Evolutionary conservation across 1,140 invertebrate genomes (phyloP).

Genomic region (Zaprionus nigranus): DNA sequence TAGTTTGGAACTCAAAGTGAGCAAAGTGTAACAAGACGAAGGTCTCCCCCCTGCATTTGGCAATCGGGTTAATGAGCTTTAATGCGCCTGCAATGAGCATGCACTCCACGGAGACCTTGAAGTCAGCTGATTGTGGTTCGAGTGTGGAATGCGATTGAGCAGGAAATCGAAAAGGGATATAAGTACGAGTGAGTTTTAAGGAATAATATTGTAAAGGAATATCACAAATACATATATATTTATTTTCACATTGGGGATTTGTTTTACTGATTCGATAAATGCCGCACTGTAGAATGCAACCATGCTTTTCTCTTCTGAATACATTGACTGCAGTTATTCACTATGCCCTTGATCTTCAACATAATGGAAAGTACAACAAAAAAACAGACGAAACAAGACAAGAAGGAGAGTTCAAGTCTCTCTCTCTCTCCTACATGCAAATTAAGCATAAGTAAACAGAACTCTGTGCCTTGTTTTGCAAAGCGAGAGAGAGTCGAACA

Average conservation of each 20-base stretch:
- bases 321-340: no score
- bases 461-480: neutral
- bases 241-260: no score
- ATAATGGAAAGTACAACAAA: no score
- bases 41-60: conserved; percentile 23
- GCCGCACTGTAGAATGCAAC: no score
- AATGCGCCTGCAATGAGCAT: conserved; percentile 31
- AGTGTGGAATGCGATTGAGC: conserved; percentile 5
- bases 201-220: no score
- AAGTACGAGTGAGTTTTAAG: neutral
- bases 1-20: neutral
- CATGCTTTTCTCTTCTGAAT: no score
- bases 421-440: neutral
- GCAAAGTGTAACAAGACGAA: conserved; percentile 2
- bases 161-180: neutral
- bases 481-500: neutral
- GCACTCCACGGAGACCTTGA: conserved; percentile 32
- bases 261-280: no score
- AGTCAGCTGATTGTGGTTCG: neutral
- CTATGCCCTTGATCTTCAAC: no score
- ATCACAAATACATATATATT: no score
- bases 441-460: neutral
- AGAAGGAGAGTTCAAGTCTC: no score
- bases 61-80: conserved; percentile 24
- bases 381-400: no score